Base-by-base conservation (phyloP, 2,888 invertebrate genomes). In the Lobophora halterata region DNA sequence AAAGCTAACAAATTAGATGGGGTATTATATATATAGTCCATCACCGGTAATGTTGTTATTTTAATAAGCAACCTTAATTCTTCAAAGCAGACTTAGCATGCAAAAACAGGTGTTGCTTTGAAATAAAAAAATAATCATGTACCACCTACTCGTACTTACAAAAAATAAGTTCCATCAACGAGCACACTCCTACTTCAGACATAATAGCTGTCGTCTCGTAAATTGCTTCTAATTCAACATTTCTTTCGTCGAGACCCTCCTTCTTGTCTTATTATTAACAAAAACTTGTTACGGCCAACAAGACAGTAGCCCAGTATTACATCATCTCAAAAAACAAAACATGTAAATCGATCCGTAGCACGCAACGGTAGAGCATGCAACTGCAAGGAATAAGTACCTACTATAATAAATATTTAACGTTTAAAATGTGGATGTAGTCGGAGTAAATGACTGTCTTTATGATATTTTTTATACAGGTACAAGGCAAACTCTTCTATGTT, bases 291-390 rank as follows among this genome's bases (percentile, higher is more conserved):
- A 65, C 53, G 55, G 55, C 63, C 68, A 77, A 77, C 77, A 75
- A 81, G 74, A 81, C 81, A 70, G 82, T 79, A 82, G 82, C 49
- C 50, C 53, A 49, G 61, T 65, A 67, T 76, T 73, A 76, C 69
- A 64, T 66, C 54, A 57, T 65, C 61, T 62, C 55, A 66, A 76
- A 74, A 74, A 75, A 71, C n/a, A 74, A 74, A 75, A 73, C 67
- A 71, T 78, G 81, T 83, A 82, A 82, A 82, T 79, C 70, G 79
- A 75, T 70, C 65, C 58, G 46, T 47, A 54, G 58, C 83, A 85
- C 81, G 83, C 83, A 78, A 83, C 69, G 40, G 59, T 61, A 49
- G n/a, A n/a, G 61, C 71, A 69, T 61, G 66, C 52, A 47, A 53
- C 40, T 48, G 46, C 49, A 51, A 33, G 48, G 38, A 42, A 36